Evolutionary conservation across 2,113 vertebrate species (phyloP).

Genomic region (Cygnus buccinator): DNA sequence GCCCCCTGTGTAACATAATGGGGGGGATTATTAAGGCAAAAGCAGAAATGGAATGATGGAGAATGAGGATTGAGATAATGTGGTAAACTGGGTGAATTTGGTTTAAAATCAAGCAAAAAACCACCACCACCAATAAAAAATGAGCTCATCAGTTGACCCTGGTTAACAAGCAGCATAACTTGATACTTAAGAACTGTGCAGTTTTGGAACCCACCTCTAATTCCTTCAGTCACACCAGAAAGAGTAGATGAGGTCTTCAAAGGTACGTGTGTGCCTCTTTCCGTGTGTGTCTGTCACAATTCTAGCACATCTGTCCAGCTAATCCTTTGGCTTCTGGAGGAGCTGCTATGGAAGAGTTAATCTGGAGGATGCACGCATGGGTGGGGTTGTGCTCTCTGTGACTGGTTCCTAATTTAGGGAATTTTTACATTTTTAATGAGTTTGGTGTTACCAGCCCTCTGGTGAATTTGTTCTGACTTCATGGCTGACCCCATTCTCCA

Average conservation of each 20-base stretch:
- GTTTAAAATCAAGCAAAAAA: not conserved
- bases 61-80: not conserved
- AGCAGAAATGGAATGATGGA: not conserved
- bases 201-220: fast-evolving
- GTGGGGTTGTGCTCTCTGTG: too few relatives aligned
- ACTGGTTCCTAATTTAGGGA: not conserved
- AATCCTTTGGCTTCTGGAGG: not conserved
- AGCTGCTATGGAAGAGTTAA: not conserved
- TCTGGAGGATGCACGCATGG: fast-evolving
- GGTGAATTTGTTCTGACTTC: not conserved
- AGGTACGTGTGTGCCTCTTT: not conserved
- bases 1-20: too few relatives aligned
- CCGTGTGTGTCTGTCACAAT: fast-evolving
- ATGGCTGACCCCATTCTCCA: not conserved
- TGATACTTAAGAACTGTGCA: too few relatives aligned
- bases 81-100: not conserved
- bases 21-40: not conserved
- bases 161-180: not conserved
- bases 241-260: fast-evolving
- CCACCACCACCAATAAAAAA: not conserved
- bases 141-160: not conserved
- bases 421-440: fast-evolving
- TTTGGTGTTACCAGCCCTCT: not conserved
- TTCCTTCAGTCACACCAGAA: not conserved
- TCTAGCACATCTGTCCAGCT: not conserved